Evolutionary conservation across 2,888 invertebrate species (phyloP).

Genomic region (Pheosia tremula): DNA sequence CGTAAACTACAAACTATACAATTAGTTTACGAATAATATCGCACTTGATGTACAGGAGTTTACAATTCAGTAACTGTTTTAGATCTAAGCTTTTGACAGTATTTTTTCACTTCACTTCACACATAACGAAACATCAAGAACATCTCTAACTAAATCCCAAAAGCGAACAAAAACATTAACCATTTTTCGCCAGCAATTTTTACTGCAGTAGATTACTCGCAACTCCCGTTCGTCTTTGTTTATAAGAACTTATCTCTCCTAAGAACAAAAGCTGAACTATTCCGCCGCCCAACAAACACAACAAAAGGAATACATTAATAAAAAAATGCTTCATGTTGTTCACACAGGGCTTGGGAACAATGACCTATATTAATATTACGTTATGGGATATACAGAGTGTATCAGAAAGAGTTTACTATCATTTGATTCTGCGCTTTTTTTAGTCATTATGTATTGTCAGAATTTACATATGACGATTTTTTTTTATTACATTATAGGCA

Average conservation of each 20-base stretch:
- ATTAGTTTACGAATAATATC: too few relatives aligned
- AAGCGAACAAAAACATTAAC: not conserved
- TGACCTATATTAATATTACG: not conserved
- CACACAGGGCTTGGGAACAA: slow-evolving; percentile 20
- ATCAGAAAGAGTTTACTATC: too few relatives aligned
- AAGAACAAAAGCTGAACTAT: slow-evolving; percentile 41
- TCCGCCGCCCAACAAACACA: slow-evolving; percentile 14
- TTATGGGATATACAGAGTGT: too few relatives aligned
- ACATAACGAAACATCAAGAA: not conserved
- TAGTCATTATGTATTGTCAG: too few relatives aligned
- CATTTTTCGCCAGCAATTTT: not conserved
- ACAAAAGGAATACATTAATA: slow-evolving; percentile 41
- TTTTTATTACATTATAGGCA: too few relatives aligned
- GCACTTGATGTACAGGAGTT: too few relatives aligned
- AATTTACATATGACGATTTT: too few relatives aligned
- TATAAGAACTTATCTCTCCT: slow-evolving; percentile 28
- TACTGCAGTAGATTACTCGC: slow-evolving; percentile 22
- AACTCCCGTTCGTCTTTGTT: slow-evolving; percentile 34
- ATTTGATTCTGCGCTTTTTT: too few relatives aligned
- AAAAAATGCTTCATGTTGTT: slow-evolving; percentile 21
- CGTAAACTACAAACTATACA: too few relatives aligned
- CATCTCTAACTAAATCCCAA: too few relatives aligned
- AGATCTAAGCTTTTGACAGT: not conserved
- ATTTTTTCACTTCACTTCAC: not conserved
- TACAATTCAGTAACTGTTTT: not conserved